phyloP scores from a whole-genome alignment of 2,113 vertebrate genomes.

The Micronisus gabar region DNA sequence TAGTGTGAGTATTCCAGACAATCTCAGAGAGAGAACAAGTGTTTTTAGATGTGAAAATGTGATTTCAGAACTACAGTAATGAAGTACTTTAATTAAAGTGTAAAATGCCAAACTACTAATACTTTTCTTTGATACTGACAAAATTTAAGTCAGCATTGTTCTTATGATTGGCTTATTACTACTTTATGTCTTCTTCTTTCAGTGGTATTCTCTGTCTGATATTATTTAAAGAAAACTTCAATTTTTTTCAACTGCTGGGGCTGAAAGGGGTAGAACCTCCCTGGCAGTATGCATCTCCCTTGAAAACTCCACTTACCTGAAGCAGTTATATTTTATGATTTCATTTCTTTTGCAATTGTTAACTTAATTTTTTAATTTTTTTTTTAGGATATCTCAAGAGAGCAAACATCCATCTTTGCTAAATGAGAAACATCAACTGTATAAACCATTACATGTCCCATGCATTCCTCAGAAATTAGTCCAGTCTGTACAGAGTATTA shows the following conservation, averaged over 20 bases:
- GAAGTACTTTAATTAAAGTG: background rate
- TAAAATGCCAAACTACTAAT: background rate
- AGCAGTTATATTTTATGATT: background rate
- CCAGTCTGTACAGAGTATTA: slow-evolving; percentile 27
- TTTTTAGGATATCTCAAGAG: slow-evolving; percentile 62
- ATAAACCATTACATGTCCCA: slow-evolving; percentile 34
- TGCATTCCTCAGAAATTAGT: slow-evolving; percentile 46
- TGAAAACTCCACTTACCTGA: background rate
- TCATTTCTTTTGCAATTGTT: background rate
- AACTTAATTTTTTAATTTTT: background rate
- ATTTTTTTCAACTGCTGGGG: background rate
- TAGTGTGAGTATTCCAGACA: background rate
- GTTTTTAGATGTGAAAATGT: background rate
- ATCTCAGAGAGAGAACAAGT: background rate
- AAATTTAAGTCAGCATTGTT: background rate
- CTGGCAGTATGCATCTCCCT: background rate
- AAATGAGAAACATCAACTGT: slow-evolving; percentile 37
- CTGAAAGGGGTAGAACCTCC: background rate
- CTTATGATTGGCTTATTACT: background rate
- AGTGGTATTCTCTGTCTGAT: background rate
- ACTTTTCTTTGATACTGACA: background rate
- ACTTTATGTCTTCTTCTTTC: background rate
- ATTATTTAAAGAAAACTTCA: background rate
- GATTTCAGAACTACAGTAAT: background rate
- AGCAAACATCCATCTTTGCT: background rate